These are phyloP conservation scores for Paraescarpia echinospica DNA, from an alignment of 1,140 invertebrate genomes.

Conservation along the genomic window DNA sequence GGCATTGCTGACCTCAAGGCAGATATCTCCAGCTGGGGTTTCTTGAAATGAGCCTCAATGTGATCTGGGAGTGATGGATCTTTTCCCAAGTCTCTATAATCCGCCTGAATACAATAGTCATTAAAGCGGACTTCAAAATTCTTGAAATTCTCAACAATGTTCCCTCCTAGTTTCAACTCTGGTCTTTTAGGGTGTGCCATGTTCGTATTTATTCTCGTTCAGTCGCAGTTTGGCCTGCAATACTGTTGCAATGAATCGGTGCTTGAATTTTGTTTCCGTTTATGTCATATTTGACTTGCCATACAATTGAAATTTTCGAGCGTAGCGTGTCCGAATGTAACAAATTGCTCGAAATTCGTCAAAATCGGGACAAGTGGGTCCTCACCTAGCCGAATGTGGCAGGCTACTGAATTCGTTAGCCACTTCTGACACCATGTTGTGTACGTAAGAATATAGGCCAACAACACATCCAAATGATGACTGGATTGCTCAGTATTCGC, in stretches of 20 bases:
- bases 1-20: slow-evolving; percentile 13
- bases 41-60: no score
- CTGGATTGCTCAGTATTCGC: no score
- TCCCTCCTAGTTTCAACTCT: not conserved
- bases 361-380: not conserved
- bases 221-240: no score
- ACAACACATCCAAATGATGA: no score
- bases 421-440: no score
- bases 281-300: no score
- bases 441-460: no score
- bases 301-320: not conserved
- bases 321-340: not conserved
- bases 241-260: no score
- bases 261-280: no score
- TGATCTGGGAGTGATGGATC: slow-evolving; percentile 7
- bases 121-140: slow-evolving; percentile 1
- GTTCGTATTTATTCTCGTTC: slow-evolving; percentile 18
- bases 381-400: no score
- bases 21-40: not conserved
- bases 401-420: no score
- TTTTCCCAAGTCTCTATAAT: not conserved
- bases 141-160: not conserved
- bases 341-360: slow-evolving; percentile 14
- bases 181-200: slow-evolving; percentile 16
- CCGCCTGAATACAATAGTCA: slow-evolving; percentile 11